Percentiles rank a stretch among this genome's conserved stretches.
Conservation (phyloP, 1,140 invertebrate species). For the Apis cerana region DNA sequence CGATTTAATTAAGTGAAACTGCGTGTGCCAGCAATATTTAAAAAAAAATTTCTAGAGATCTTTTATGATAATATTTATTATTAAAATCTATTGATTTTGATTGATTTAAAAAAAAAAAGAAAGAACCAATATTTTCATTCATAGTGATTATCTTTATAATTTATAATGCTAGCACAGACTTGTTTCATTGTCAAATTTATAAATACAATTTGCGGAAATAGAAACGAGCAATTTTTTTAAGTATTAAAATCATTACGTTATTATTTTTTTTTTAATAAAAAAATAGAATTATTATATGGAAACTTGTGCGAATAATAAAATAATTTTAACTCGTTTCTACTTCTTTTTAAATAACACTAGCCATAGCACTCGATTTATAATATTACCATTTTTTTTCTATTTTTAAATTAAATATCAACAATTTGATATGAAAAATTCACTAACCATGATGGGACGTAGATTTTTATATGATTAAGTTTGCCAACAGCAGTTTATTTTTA, state of each 20-base stretch:
- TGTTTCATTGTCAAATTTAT: slow-evolving; percentile 26
- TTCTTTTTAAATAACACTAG: slow-evolving; percentile 19
- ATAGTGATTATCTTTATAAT: neutral
- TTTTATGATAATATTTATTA: neutral
- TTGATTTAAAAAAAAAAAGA: neutral
- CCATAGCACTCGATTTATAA: slow-evolving; percentile 31
- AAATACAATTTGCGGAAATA: slow-evolving; percentile 39
- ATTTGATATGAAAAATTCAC: slow-evolving; percentile 63
- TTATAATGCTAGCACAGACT: slow-evolving; percentile 39
- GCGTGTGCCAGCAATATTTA: slow-evolving; percentile 44
- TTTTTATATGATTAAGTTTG: slow-evolving; percentile 58
- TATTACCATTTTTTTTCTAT: slow-evolving; percentile 44
- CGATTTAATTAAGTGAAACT: slow-evolving; percentile 50
- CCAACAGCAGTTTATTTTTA: slow-evolving; percentile 43
- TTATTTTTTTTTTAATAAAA: neutral
- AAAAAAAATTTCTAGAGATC: slow-evolving; percentile 3
- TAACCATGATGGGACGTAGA: slow-evolving; percentile 63
- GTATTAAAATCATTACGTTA: neutral
- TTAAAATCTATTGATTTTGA: neutral
- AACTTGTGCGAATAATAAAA: slow-evolving; percentile 25
- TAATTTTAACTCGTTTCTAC: slow-evolving; percentile 52
- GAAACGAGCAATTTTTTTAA: slow-evolving; percentile 30
- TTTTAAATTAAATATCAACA: slow-evolving; percentile 56
- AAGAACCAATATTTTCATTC: neutral
- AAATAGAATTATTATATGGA: neutral